Evolutionary conservation across 2,888 invertebrate species (phyloP).

Genomic region (Andrena dorsata): DNA sequence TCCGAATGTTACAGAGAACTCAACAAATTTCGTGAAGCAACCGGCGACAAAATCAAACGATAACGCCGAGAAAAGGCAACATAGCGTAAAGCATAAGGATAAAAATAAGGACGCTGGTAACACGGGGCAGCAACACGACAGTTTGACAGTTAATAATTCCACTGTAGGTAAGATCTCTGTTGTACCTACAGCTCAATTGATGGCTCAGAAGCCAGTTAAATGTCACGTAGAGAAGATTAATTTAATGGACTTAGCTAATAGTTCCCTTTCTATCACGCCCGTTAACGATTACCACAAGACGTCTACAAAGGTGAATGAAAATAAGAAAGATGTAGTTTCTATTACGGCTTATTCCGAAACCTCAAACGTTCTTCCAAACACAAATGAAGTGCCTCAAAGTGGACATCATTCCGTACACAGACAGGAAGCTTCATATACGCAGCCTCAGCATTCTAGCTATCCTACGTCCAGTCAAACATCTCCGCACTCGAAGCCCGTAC

Average conservation of each 20-base stretch:
- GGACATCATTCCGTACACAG: constrained; percentile 65
- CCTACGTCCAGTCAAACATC: constrained; percentile 59
- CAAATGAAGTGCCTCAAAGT: constrained; percentile 68
- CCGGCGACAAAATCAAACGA: constrained; percentile 66
- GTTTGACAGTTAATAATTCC: constrained; percentile 58
- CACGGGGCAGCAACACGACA: constrained; percentile 64
- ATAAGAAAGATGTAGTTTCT: constrained; percentile 81
- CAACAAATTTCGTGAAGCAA: constrained; percentile 58
- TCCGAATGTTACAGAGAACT: constrained; percentile 64
- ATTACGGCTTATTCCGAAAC: constrained; percentile 80
- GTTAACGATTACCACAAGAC: constrained; percentile 80
- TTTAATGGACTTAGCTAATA: constrained; percentile 80
- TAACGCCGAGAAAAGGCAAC: constrained; percentile 65
- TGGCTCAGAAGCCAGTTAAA: constrained; percentile 77
- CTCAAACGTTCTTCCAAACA: constrained; percentile 61
- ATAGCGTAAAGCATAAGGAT: constrained; percentile 74
- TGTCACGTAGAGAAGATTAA: constrained; percentile 78
- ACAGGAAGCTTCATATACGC: constrained; percentile 65
- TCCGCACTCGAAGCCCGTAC: constrained; percentile 65
- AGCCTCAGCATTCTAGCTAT: constrained; percentile 60
- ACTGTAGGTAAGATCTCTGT: constrained; percentile 78
- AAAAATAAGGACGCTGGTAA: constrained; percentile 67
- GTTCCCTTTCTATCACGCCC: constrained; percentile 82
- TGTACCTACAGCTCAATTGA: constrained; percentile 79
- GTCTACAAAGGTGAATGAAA: constrained; percentile 71